Conservation (phyloP, 2,797 vertebrate species). For the Darevskia nairensis region DNA sequence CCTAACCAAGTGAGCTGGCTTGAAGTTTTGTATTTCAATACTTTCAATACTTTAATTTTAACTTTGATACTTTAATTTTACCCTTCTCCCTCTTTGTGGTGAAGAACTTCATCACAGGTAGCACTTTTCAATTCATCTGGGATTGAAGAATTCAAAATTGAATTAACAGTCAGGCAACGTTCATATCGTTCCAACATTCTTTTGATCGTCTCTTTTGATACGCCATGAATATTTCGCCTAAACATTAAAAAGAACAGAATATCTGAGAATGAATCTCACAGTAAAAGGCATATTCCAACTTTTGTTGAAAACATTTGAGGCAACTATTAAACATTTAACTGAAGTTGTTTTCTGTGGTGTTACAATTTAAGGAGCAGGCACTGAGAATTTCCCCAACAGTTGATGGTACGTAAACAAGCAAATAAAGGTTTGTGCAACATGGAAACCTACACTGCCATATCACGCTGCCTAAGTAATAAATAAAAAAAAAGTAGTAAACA, state of each 20-base stretch:
- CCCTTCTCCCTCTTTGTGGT: constrained; percentile 71
- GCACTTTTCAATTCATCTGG: constrained; percentile 74
- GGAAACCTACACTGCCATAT: not conserved
- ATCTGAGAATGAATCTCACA: constrained; percentile 33
- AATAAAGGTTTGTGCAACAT: not conserved
- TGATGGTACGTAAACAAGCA: not conserved
- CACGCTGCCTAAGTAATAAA: too few relatives aligned
- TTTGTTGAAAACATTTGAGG: not conserved
- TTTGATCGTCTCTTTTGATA: constrained; percentile 91
- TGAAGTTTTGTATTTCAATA: too few relatives aligned
- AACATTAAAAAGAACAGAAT: constrained; percentile 44
- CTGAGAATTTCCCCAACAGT: not conserved
- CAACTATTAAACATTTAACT: not conserved
- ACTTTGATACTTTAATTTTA: constrained; percentile 71
- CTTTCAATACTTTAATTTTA: constrained; percentile 9
- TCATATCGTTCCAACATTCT: constrained; percentile 91
- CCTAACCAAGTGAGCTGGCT: too few relatives aligned
- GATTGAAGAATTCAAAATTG: constrained; percentile 86
- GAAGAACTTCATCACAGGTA: constrained; percentile 61
- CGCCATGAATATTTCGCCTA: constrained; percentile 89
- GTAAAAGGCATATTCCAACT: not conserved
- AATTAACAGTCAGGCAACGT: constrained; percentile 85
- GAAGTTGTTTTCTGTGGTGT: not conserved
- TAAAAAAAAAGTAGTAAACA: not conserved
- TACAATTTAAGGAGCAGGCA: not conserved